A percentile compares a stretch with the other conserved stretches of the same genome.
phyloP scores from a whole-genome alignment of 2,113 vertebrate genomes.

The Oxygymnocypris stewartii region DNA sequence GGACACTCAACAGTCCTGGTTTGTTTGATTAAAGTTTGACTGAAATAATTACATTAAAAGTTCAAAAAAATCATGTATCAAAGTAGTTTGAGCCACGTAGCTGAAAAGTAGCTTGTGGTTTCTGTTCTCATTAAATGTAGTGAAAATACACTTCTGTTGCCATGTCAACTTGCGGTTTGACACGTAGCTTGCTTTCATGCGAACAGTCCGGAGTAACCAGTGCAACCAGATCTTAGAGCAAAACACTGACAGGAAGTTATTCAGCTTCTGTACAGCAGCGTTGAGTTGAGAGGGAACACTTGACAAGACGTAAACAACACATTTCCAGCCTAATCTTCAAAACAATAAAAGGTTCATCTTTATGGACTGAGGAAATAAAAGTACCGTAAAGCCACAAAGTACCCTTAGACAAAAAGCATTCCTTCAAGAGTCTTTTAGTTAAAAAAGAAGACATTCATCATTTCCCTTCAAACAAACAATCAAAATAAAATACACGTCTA shows the following conservation, averaged over 20 bases:
- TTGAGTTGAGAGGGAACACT: background rate
- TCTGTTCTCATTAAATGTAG: background rate
- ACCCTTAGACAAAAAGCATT: slow-evolving; percentile 25
- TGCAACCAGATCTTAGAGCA: background rate
- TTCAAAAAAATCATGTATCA: background rate
- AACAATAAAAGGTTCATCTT: background rate
- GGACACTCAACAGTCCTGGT: background rate
- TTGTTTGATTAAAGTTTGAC: background rate
- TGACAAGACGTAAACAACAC: slow-evolving; percentile 2
- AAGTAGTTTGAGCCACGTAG: background rate
- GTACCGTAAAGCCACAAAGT: background rate
- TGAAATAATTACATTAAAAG: background rate
- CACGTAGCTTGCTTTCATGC: background rate
- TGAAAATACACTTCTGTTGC: background rate
- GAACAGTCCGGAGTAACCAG: background rate
- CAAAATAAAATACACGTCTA: background rate
- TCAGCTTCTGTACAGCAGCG: background rate
- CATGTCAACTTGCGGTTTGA: slow-evolving; percentile 22
- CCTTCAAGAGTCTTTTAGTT: slow-evolving; percentile 39
- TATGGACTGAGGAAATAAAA: background rate
- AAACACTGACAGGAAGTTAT: slow-evolving; percentile 6
- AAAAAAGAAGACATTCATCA: slow-evolving; percentile 15
- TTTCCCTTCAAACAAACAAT: background rate
- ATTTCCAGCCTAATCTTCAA: slow-evolving; percentile 8
- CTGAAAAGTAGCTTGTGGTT: background rate